Percentiles rank a stretch among this genome's conserved stretches.
Evolutionary conservation across 2,113 vertebrate genomes (phyloP).

Genomic region (Trematomus loennbergii): DNA sequence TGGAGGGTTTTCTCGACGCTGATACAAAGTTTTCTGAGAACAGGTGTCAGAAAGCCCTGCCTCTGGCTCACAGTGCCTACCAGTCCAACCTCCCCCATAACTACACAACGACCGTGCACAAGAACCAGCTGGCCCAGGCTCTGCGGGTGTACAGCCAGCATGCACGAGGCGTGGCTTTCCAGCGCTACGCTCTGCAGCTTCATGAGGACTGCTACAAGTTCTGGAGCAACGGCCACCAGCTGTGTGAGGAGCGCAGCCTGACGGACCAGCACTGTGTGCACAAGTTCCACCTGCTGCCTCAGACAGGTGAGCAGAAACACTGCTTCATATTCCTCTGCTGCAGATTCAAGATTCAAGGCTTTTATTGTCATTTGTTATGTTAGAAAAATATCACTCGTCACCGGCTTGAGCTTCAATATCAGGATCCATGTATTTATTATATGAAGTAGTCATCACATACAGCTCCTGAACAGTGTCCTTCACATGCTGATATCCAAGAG

Average conservation of each 20-base stretch:
- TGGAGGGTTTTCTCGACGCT: slow-evolving; percentile 95
- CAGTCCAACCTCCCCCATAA: slow-evolving; percentile 98
- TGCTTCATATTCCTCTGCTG: background rate
- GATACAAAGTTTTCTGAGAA: slow-evolving; percentile 98
- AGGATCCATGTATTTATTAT: too few species aligned
- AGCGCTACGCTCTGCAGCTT: slow-evolving; percentile 95
- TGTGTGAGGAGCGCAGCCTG: slow-evolving; percentile 96
- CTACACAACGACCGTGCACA: slow-evolving; percentile 98
- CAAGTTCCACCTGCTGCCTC: slow-evolving; percentile 97
- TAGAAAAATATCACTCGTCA: too few species aligned
- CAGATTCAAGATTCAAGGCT: background rate
- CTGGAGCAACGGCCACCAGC: slow-evolving; percentile 98
- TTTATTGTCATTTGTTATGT: too few species aligned
- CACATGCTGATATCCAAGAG: too few species aligned
- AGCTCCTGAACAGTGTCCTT: too few species aligned
- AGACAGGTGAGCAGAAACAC: slow-evolving; percentile 84
- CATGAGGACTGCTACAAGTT: slow-evolving; percentile 99
- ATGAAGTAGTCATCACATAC: too few species aligned
- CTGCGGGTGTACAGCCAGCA: slow-evolving; percentile 97
- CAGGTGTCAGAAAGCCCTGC: slow-evolving; percentile 96
- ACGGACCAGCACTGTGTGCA: slow-evolving; percentile 98
- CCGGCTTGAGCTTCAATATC: too few species aligned
- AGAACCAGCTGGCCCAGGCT: slow-evolving; percentile 95
- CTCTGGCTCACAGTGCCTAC: slow-evolving; percentile 96
- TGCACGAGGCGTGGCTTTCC: slow-evolving; percentile 94